phyloP scores from a whole-genome alignment of 2,113 vertebrate genomes.

The Ploceus nigricollis region DNA sequence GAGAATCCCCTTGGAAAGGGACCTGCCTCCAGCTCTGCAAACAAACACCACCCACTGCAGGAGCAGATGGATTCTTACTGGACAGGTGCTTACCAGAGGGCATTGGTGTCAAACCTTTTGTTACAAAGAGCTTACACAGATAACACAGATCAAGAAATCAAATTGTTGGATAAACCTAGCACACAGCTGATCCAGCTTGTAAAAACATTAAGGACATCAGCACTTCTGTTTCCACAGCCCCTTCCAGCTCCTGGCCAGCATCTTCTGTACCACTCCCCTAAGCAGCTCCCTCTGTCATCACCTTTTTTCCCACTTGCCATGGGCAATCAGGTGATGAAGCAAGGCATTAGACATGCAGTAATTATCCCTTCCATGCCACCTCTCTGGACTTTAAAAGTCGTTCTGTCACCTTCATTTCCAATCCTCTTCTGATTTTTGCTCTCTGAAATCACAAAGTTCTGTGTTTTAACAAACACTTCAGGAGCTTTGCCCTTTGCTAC shows the following conservation, averaged over 20 bases:
- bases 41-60: background rate
- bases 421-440: background rate
- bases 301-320: background rate
- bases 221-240: background rate
- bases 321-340: background rate
- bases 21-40: background rate
- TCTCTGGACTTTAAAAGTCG: background rate
- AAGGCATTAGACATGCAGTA: fast-evolving
- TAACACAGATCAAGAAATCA: background rate
- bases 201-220: background rate
- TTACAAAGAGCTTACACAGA: background rate
- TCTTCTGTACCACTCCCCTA: background rate
- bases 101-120: background rate
- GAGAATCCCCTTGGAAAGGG: background rate
- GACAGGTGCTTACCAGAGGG: background rate
- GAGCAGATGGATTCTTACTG: background rate
- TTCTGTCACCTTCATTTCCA: background rate
- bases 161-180: background rate
- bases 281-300: background rate
- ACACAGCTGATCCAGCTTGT: background rate
- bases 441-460: background rate
- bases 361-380: background rate
- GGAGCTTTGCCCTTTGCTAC: background rate
- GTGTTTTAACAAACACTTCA: background rate
- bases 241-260: background rate